Evolutionary conservation across 2,888 invertebrate species (phyloP), one percentile per base, ranked within the genome.

Genomic region (Drosophila leonis): DNA sequence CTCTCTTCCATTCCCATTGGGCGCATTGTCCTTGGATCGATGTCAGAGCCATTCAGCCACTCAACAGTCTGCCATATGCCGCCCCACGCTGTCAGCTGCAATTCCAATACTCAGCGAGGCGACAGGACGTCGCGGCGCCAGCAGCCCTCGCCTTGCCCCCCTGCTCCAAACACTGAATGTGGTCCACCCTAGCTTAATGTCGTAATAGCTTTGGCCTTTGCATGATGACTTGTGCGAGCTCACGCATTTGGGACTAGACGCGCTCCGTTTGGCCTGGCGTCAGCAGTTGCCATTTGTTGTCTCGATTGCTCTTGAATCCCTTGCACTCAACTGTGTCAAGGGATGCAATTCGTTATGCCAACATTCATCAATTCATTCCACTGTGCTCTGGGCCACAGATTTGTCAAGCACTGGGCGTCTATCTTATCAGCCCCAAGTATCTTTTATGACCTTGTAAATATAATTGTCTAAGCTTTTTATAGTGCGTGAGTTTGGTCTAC

Each of bases 71-170:
- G 64, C 74, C 83, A 80, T 88, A 82, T 63, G 75, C 69, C 39
- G 41, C 44, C 49, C 49, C 13, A 33, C 4, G 24, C n/a, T 46
- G 9, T 48, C 31, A 24, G 57, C 49, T 33, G 59, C 51, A 42
- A 24, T 55, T 59, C 37, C 57, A 54, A n/a, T 52, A 7, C 33
- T 27, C 66, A 75, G 80, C 77, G 80, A 13, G 49, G 84, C 84
- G 84, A 57, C 84, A 68, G 85, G 88, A 81, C 77, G 84, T 79
- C 85, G 90, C 70, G 84, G 88, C 84, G 90, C 85, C 73, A 74
- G 64, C 59, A 66, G 60, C 69, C 51, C 61, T 62, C 15, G 33
- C 41, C 4, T 29, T 24, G 12, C 42, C 24, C 24, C 7, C 41
- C 35, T 24, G 18, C 13, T 51, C 27, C 1, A 8, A 8, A 33